Evolutionary conservation across 2,113 vertebrate genomes (phyloP).

Genomic region (Thunnus thynnus): DNA sequence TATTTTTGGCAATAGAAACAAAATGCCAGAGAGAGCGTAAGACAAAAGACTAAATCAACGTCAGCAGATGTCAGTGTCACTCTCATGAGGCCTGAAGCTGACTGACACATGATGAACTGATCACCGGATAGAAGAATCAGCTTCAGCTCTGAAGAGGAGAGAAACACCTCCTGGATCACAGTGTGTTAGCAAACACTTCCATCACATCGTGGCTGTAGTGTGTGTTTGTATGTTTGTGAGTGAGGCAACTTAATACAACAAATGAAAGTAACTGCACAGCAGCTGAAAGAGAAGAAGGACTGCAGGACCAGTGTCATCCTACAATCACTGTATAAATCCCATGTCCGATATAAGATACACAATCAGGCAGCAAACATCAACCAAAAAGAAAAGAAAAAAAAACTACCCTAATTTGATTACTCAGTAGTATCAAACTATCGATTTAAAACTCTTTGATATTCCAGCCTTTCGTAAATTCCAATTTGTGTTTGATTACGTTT

Average conservation of each 20-base stretch:
- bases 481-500: conserved; percentile 38
- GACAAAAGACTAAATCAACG: conserved; percentile 3
- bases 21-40: conserved; percentile 15
- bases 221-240: conserved; percentile 19
- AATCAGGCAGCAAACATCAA: conserved; percentile 42
- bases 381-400: too few relatives aligned
- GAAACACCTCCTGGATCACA: conserved; percentile 63
- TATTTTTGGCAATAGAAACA: conserved; percentile 46
- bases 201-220: conserved; percentile 30
- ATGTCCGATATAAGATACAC: conserved; percentile 24
- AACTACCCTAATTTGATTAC: conserved; percentile 17
- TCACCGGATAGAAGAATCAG: conserved; percentile 5
- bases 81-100: conserved; percentile 29
- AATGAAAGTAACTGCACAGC: conserved; percentile 81
- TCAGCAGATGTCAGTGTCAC: background rate
- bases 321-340: conserved; percentile 60
- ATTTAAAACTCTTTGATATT: conserved; percentile 51
- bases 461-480: conserved; percentile 38
- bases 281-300: conserved; percentile 73
- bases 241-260: conserved; percentile 60
- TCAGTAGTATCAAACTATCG: conserved; percentile 47
- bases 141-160: conserved; percentile 35
- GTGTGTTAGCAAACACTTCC: conserved; percentile 59
- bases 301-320: conserved; percentile 54
- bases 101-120: conserved; percentile 1